Evolutionary conservation across 2,888 invertebrate genomes (phyloP), one percentile per base, ranked within the genome.

Genomic region (Eumerus sabulonum): DNA sequence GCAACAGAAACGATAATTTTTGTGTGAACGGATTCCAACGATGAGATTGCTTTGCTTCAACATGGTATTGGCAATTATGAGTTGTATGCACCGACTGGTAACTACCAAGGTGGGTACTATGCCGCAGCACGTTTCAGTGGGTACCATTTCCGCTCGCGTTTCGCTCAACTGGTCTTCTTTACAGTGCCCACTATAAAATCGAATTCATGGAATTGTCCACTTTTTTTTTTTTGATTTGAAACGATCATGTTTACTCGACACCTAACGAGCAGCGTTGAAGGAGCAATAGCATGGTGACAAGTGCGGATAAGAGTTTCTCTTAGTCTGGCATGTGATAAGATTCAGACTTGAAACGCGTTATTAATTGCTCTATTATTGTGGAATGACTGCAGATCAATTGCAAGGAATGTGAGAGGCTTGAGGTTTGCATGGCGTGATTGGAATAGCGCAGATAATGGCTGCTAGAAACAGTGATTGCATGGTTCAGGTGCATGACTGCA

Each of bases 241-340:
- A 38, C 27, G 45, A 68, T 53, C 68, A 45, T 68, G 68, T 68
- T 68, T 60, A 68, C 68, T 53, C 38, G 68, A 53, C 59, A 60
- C 53, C 53, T 53, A 53, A 68, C 45, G 16, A 68, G 53, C 19
- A 19, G 27, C n/a, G 13, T 19, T n/a, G 42, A 9, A 14, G 36
- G 17, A 13, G 13, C 42, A 44, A 13, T n/a, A 44, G 4, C 13
- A 35, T 47, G 59, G 36, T 9, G 48, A 60, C 38, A n/a, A n/a
- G n/a, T n/a, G n/a, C 40, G 60, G 60, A 60, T 40, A 48, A 16
- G 18, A 19, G 40, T 47, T 40, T 57, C 14, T 14, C 16, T 57
- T 12, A 35, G 12, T 47, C 14, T 16, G 59, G 47, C 45, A 18
- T 47, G 18, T 60, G 60, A 48, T 50, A 60, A 40, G 48, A 12